These are phyloP conservation scores for Aleiodes leptofemur DNA, from an alignment of 2,888 invertebrate genomes.

Conservation along the genomic window DNA sequence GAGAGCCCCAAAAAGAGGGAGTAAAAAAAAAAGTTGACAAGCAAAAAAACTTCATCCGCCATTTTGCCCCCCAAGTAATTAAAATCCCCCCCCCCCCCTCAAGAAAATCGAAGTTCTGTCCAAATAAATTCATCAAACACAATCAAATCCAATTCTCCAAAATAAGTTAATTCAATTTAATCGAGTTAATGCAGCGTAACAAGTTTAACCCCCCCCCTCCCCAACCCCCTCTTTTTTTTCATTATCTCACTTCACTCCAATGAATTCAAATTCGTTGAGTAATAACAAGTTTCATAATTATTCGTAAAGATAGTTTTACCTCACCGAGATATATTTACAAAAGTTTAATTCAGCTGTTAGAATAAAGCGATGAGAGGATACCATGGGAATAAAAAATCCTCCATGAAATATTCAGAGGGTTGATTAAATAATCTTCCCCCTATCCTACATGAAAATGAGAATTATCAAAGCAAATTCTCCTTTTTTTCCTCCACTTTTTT, in stretches of 20 bases:
- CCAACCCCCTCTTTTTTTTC: background rate
- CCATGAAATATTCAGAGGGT: no score
- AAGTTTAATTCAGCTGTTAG: background rate
- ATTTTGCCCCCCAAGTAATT: background rate
- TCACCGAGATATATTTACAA: slow-evolving; percentile 23
- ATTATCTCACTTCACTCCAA: slow-evolving; percentile 22
- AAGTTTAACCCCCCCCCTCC: background rate
- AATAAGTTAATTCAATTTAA: slow-evolving; percentile 5
- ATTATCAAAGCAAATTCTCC: no score
- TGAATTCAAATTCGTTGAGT: slow-evolving; percentile 9
- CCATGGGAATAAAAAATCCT: no score
- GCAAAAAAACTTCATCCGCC: background rate
- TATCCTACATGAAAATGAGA: no score
- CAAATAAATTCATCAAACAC: background rate
- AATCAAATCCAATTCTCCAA: slow-evolving; percentile 2
- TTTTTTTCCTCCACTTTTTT: no score
- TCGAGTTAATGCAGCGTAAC: slow-evolving; percentile 21
- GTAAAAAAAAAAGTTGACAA: slow-evolving; percentile 6
- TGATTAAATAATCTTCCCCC: no score
- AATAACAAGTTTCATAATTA: slow-evolving; percentile 32
- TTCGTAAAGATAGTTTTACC: slow-evolving; percentile 1
- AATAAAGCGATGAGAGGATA: no score
- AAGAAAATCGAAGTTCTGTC: no score
- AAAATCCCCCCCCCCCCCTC: background rate
- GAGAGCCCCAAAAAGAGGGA: background rate